Conservation (phyloP, 92 coral and sea anemone species). For the Pocillopora grandis region DNA sequence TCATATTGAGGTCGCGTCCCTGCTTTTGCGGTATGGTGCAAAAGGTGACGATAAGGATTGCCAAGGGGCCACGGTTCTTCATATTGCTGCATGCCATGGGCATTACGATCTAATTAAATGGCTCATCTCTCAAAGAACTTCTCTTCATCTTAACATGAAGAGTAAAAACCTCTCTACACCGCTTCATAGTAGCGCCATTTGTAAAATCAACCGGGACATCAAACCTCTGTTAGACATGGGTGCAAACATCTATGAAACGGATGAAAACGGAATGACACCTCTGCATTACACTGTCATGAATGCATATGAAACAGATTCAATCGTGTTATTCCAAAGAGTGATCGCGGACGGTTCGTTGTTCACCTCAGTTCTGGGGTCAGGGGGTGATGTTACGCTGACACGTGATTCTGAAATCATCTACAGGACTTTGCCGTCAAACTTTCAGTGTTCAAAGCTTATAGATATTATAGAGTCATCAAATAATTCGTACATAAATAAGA, state of each 20-base stretch:
- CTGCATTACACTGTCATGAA: slow-evolving; percentile 46
- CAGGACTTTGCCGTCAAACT: background rate
- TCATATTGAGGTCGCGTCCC: slow-evolving; percentile 1
- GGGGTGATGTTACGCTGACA: background rate
- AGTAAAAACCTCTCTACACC: slow-evolving; percentile 54
- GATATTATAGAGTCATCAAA: background rate
- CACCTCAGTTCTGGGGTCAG: background rate
- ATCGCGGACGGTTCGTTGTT: background rate
- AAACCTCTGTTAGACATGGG: slow-evolving; percentile 28
- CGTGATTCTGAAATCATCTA: background rate
- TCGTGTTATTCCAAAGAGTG: too few species aligned
- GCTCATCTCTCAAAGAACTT: slow-evolving; percentile 13
- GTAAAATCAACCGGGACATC: slow-evolving; percentile 14
- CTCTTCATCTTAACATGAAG: slow-evolving; percentile 1
- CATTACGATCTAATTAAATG: slow-evolving; percentile 48
- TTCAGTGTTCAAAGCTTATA: slow-evolving; percentile 7
- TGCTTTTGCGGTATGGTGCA: slow-evolving; percentile 52
- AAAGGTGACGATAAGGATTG: slow-evolving; percentile 38
- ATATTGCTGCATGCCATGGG: slow-evolving; percentile 71
- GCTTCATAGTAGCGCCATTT: slow-evolving; percentile 49
- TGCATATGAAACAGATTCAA: too few species aligned
- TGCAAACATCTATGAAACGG: slow-evolving; percentile 19
- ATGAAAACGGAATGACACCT: slow-evolving; percentile 45
- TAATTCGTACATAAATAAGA: background rate
- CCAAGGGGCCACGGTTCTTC: slow-evolving; percentile 58